A percentile compares a stretch with the other conserved stretches of the same genome.
Evolutionary conservation across 2,797 vertebrate genomes (phyloP).

Genomic region (Eptatretus atami): DNA sequence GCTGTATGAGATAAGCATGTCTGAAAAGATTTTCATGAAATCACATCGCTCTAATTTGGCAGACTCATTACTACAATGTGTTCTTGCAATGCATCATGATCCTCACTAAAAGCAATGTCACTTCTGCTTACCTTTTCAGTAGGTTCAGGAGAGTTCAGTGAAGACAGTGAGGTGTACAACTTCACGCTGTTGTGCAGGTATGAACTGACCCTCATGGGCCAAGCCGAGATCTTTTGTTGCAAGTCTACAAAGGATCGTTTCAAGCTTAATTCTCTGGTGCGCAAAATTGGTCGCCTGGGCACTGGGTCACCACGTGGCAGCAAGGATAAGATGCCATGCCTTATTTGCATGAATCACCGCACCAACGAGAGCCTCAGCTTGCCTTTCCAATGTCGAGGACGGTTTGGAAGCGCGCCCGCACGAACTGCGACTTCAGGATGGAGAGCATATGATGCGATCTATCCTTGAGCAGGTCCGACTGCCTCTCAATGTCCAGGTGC

Average conservation of each 20-base stretch:
- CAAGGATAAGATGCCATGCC: slow-evolving; percentile 58
- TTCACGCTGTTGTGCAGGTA: slow-evolving; percentile 78
- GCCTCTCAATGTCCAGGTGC: slow-evolving; percentile 66
- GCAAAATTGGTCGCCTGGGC: slow-evolving; percentile 33
- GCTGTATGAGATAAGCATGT: no score
- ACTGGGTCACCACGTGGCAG: slow-evolving; percentile 13
- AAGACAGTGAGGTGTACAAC: slow-evolving; percentile 89
- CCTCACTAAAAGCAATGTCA: no score
- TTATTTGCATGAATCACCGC: slow-evolving; percentile 94
- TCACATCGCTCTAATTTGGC: no score
- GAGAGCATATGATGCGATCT: slow-evolving; percentile 71
- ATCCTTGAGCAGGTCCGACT: slow-evolving; percentile 81
- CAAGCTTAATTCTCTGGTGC: slow-evolving; percentile 40
- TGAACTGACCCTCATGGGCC: slow-evolving; percentile 85
- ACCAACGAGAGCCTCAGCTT: slow-evolving; percentile 88
- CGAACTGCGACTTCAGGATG: slow-evolving; percentile 79
- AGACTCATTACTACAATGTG: no score
- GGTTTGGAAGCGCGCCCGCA: slow-evolving; percentile 69
- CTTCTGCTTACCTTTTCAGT: slow-evolving; percentile 17
- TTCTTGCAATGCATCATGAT: no score
- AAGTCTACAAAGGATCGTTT: slow-evolving; percentile 52
- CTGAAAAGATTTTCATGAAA: no score
- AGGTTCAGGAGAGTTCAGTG: slow-evolving; percentile 83
- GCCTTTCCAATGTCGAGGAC: slow-evolving; percentile 71
- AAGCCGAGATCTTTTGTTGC: slow-evolving; percentile 77